These are phyloP conservation scores for Enteromius viviparus DNA, from an alignment of 2,797 vertebrate genomes.

Conservation along the genomic window DNA sequence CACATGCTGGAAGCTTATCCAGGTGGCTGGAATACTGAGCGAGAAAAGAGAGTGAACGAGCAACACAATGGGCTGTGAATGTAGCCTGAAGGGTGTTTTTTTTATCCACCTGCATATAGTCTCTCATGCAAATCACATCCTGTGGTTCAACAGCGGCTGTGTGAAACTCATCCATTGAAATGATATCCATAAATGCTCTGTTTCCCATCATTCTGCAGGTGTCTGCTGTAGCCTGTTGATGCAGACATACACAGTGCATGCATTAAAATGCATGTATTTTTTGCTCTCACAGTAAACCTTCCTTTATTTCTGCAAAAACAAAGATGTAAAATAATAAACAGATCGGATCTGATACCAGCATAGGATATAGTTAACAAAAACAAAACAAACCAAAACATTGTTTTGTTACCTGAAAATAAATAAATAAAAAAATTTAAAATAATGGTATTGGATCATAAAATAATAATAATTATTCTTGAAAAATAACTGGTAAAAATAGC, in stretches of 20 bases:
- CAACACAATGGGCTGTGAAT: too few relatives aligned
- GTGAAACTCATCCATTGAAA: conserved; percentile 63
- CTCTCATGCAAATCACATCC: conserved; percentile 71
- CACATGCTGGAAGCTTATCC: conserved; percentile 70
- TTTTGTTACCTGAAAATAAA: too few relatives aligned
- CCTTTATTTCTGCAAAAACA: background rate
- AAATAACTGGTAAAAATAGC: background rate
- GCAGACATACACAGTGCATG: background rate
- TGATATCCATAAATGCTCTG: conserved; percentile 65
- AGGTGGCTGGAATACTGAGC: conserved; percentile 69
- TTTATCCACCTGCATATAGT: conserved; percentile 69
- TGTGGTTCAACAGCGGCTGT: conserved; percentile 56
- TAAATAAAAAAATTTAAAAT: too few relatives aligned
- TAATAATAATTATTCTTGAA: background rate
- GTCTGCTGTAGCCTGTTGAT: conserved; percentile 66
- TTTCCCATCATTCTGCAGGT: conserved; percentile 70
- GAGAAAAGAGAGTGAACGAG: background rate
- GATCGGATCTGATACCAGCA: background rate
- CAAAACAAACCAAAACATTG: background rate
- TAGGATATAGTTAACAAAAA: background rate
- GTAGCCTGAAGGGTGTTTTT: too few relatives aligned
- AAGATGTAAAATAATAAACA: background rate
- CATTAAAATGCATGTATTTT: background rate
- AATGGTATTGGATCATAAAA: background rate
- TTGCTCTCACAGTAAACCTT: background rate